Evolutionary conservation across 2,797 vertebrate genomes (phyloP).

Genomic region (Loris lydekkerianus): DNA sequence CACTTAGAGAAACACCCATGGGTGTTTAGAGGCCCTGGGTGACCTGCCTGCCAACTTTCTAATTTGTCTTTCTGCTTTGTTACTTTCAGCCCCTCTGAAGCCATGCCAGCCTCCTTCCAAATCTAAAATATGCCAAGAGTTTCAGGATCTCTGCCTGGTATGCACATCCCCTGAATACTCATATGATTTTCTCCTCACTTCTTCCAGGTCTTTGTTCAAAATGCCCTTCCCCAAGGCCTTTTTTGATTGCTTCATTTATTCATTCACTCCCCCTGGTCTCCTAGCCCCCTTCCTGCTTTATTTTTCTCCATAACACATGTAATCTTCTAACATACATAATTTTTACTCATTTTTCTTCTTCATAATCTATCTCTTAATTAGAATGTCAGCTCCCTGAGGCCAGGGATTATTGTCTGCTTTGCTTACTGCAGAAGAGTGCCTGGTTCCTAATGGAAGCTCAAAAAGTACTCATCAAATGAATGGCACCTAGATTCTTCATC

Average conservation of each 20-base stretch:
- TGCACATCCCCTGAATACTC: background rate
- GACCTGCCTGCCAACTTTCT: background rate
- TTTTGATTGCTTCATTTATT: background rate
- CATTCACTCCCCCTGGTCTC: background rate
- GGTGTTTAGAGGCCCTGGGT: background rate
- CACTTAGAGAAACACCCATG: background rate
- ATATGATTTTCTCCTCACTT: background rate
- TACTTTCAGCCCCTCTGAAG: background rate
- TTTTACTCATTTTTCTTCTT: background rate
- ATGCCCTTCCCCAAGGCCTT: background rate
- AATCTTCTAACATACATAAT: background rate
- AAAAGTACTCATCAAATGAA: background rate
- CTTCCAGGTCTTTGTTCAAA: background rate
- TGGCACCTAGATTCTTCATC: conserved; percentile 8
- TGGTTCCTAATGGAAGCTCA: background rate
- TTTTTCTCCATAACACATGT: background rate
- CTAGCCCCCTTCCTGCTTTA: background rate
- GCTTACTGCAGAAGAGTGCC: background rate
- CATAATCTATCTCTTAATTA: background rate
- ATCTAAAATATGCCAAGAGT: too few species aligned
- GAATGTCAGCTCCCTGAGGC: background rate
- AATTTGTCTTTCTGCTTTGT: background rate
- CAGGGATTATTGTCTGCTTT: background rate
- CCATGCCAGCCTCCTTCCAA: background rate
- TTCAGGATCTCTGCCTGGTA: background rate